Evolutionary conservation across 2,888 invertebrate genomes (phyloP).

Genomic region (Callimorpha dominula): DNA sequence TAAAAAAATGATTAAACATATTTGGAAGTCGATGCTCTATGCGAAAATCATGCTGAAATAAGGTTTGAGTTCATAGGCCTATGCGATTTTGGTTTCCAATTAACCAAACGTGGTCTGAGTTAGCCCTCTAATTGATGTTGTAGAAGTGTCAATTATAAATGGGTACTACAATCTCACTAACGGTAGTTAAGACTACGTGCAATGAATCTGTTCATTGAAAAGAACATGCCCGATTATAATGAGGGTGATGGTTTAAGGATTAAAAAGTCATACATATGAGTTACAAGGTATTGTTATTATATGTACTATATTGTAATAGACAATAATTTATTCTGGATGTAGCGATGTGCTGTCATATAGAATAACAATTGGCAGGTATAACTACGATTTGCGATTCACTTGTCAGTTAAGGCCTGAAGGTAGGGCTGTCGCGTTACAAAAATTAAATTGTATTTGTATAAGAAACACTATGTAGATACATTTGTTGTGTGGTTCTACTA

Average conservation of each 20-base stretch:
- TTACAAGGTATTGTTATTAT: constrained; percentile 42
- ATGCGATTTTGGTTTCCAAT: not conserved
- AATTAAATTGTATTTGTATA: no score
- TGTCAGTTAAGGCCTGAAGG: constrained; percentile 31
- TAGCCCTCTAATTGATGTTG: constrained; percentile 5
- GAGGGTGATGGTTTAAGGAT: constrained; percentile 8
- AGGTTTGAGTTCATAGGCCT: constrained; percentile 14
- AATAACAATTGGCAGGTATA: constrained; percentile 54
- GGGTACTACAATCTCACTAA: constrained; percentile 24
- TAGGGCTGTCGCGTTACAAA: constrained; percentile 38
- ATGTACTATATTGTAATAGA: constrained; percentile 39
- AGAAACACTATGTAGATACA: not conserved
- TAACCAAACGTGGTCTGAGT: not conserved
- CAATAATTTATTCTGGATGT: constrained; percentile 49
- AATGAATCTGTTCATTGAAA: constrained; percentile 20
- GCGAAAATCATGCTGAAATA: constrained; percentile 11
- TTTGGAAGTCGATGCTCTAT: constrained; percentile 12
- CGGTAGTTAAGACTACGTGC: constrained; percentile 30
- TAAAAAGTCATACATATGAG: not conserved
- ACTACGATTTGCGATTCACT: constrained; percentile 44
- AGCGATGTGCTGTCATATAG: constrained; percentile 43
- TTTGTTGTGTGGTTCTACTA: not conserved
- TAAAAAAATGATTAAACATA: constrained; percentile 9
- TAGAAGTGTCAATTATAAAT: not conserved
- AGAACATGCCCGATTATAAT: constrained; percentile 34